Percentiles rank a stretch among this genome's conserved stretches.
These are phyloP conservation scores for Timema cristinae DNA, from an alignment of 2,888 invertebrate species.

Conservation along the genomic window DNA sequence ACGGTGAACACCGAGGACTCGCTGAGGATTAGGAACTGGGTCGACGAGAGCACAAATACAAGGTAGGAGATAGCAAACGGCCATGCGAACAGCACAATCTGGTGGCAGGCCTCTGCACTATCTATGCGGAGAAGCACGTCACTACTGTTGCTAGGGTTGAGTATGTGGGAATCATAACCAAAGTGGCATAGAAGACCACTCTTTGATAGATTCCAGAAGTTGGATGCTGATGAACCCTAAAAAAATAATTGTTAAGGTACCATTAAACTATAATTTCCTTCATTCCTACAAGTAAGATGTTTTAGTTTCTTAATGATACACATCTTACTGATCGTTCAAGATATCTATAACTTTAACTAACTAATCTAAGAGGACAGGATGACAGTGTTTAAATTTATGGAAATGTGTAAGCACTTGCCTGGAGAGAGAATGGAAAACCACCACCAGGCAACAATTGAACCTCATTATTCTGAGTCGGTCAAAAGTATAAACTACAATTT, in stretches of 20 bases:
- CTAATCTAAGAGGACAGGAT: too few species aligned
- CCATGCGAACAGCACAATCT: conserved; percentile 46
- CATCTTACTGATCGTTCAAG: too few species aligned
- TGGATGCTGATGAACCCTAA: conserved; percentile 39
- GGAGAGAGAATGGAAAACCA: too few species aligned
- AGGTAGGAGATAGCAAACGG: conserved; percentile 49
- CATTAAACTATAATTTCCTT: background rate
- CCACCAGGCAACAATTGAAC: too few species aligned
- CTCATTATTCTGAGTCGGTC: too few species aligned
- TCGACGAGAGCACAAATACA: conserved; percentile 47
- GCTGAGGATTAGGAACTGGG: conserved; percentile 51
- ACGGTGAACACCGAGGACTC: conserved; percentile 57
- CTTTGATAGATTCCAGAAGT: conserved; percentile 39
- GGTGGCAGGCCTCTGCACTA: conserved; percentile 29
- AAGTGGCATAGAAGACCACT: conserved; percentile 43
- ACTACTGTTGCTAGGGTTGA: background rate
- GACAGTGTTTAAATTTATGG: too few species aligned
- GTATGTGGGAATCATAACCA: conserved; percentile 24
- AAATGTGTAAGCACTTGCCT: too few species aligned
- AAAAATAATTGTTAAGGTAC: background rate
- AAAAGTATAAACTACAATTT: too few species aligned
- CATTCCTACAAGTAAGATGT: too few species aligned
- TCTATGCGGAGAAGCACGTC: background rate
- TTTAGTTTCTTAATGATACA: too few species aligned
- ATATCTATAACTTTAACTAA: too few species aligned